Evolutionary conservation across 2,888 invertebrate species (phyloP), one percentile per base, ranked within the genome.

Genomic region (Drepana falcataria): DNA sequence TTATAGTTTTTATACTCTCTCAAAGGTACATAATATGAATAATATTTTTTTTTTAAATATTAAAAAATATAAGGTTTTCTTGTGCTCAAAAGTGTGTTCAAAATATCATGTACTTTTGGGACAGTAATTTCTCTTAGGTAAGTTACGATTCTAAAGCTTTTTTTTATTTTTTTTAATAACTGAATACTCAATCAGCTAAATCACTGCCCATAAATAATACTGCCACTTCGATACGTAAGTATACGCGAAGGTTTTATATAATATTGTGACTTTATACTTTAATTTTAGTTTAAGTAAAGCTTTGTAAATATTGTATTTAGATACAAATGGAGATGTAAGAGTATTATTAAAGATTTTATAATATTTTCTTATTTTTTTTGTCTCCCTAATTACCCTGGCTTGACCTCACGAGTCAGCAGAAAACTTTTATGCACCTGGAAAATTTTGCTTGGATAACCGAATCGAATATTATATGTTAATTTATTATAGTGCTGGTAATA

Each of bases 261-360:
- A 69, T 60, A 68, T 68, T 73, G 78, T 78, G 80, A 83, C 79
- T 77, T 79, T 75, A 77, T 74, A 40, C 9, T 71, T 57, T 80
- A 78, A 75, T 68, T 71, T 55, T 71, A 76, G 59, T 74, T 71
- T 68, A 63, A 65, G 59, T 64, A 67, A 75, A 87, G 87, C 84
- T 73, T 83, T 91, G 90, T 91, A 91, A 88, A 91, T 91, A 91
- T 85, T 88, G 87, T 89, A 88, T 83, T 83, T 89, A 88, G 86
- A 83, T 85, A 85, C 82, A 86, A 85, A 75, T 59, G 75, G 51
- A 78, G 78, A 83, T 85, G 81, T 90, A 85, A 85, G 84, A 83
- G 81, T 85, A 88, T 83, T 85, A 88, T 85, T 87, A 89, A 86
- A 89, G 75, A 79, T 81, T 85, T 85, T 78, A 80, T 66, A 66